phyloP scores from a whole-genome alignment of 2,113 vertebrate genomes.

The Chamaetylas fuelleborni region DNA sequence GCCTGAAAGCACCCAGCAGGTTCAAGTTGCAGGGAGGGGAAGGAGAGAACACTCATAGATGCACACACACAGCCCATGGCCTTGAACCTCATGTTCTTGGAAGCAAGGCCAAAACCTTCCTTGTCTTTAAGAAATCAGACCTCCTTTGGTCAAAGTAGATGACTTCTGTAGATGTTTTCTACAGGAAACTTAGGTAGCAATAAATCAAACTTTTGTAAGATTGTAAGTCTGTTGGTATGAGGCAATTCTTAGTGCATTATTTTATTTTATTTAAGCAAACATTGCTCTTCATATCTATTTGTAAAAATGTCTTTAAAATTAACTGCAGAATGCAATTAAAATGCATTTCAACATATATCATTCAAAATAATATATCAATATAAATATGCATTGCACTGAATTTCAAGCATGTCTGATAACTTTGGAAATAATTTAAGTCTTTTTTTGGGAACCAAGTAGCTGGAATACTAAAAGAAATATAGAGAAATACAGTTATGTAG shows the following conservation, averaged over 20 bases:
- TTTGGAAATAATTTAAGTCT: not conserved
- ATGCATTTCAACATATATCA: not conserved
- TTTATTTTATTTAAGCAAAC: not conserved
- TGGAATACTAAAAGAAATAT: not conserved
- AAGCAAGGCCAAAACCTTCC: not conserved
- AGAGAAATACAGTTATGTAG: not conserved
- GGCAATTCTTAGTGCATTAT: not conserved
- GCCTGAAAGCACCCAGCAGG: not conserved
- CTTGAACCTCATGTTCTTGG: not conserved
- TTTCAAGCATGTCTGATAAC: not conserved
- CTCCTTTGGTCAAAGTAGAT: not conserved
- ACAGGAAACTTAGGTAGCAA: not conserved
- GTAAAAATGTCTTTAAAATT: not conserved
- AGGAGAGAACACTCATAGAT: not conserved
- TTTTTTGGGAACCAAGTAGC: not conserved
- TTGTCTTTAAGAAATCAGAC: not conserved
- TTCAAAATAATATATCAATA: not conserved
- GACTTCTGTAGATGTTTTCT: not conserved
- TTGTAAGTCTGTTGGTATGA: not conserved
- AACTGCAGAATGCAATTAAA: not conserved
- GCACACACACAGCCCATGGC: not conserved
- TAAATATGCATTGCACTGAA: not conserved
- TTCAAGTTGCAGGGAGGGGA: slow-evolving; percentile 9
- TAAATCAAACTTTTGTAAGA: not conserved
- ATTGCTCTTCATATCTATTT: not conserved